A percentile compares a stretch with the other conserved stretches of the same genome.
Conservation (phyloP, 2,113 vertebrate genomes). For the Orcinus orca region DNA sequence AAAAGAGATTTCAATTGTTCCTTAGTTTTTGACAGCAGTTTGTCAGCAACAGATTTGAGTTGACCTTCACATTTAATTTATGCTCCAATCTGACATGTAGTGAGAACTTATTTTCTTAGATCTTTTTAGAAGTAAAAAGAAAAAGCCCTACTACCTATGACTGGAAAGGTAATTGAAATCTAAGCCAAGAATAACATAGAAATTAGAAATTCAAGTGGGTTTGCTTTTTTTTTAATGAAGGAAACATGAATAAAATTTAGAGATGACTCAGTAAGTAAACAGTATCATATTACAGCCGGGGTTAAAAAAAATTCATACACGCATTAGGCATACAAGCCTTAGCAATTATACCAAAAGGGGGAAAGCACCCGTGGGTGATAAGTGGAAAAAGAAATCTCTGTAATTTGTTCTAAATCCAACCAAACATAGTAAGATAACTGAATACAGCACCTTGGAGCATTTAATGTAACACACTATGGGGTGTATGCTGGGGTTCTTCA, state of each 20-base stretch:
- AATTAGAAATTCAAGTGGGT: not conserved
- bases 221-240: not conserved
- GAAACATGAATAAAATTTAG: conserved; percentile 20
- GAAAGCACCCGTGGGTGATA: not conserved
- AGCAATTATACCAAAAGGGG: not conserved
- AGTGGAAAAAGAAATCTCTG: conserved; percentile 31
- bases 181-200: not conserved
- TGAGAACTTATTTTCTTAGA: not conserved
- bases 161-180: not conserved
- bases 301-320: not conserved
- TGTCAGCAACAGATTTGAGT: not conserved
- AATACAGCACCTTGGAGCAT: not conserved
- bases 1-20: not conserved
- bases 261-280: conserved; percentile 14
- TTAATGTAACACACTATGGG: not conserved
- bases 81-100: not conserved
- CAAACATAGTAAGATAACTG: not conserved
- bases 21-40: not conserved
- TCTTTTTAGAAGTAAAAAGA: not conserved
- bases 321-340: conserved; percentile 1
- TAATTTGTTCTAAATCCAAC: not conserved
- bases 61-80: conserved; percentile 20
- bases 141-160: not conserved
- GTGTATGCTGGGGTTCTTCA: not conserved
- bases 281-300: not conserved